Conservation (phyloP, 2,113 vertebrate genomes). For the Forbesichthys papilliferus region DNA sequence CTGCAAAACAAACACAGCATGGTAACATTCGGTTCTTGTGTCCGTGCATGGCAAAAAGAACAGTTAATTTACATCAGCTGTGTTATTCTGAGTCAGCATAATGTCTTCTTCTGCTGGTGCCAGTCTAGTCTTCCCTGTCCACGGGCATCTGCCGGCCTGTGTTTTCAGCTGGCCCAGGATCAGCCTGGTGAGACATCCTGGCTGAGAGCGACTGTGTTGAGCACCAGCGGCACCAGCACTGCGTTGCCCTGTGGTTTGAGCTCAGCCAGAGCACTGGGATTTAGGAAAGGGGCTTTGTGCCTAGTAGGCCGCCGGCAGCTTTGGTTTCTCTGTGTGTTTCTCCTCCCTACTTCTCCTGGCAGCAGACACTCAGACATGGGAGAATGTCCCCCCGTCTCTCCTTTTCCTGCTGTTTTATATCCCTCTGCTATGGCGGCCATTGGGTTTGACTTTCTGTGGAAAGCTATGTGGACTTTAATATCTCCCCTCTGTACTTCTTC, state of each 20-base stretch:
- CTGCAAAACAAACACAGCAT: constrained; percentile 2
- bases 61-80: constrained; percentile 17
- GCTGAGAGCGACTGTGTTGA: constrained; percentile 49
- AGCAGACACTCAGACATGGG: constrained; percentile 53
- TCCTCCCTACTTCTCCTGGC: constrained; percentile 45
- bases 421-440: constrained; percentile 17
- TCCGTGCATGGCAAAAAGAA: constrained; percentile 3
- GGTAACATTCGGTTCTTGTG: constrained; percentile 6
- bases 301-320: constrained; percentile 57
- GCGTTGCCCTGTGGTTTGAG: constrained; percentile 27
- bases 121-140: no score
- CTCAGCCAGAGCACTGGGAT: constrained; percentile 45
- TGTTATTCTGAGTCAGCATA: constrained; percentile 11
- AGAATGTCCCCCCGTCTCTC: constrained; percentile 11
- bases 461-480: constrained; percentile 5
- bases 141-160: constrained; percentile 21
- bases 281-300: constrained; percentile 63
- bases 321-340: constrained; percentile 55
- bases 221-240: constrained; percentile 18
- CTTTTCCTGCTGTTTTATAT: constrained; percentile 24
- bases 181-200: constrained; percentile 54
- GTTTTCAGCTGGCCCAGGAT: constrained; percentile 39
- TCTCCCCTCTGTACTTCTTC: constrained; percentile 38
- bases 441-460: not conserved
- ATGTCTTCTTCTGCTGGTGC: constrained; percentile 1